These are phyloP conservation scores for Epizoanthus illoricatus DNA, from an alignment of 92 coral and sea anemone species.

Conservation along the genomic window DNA sequence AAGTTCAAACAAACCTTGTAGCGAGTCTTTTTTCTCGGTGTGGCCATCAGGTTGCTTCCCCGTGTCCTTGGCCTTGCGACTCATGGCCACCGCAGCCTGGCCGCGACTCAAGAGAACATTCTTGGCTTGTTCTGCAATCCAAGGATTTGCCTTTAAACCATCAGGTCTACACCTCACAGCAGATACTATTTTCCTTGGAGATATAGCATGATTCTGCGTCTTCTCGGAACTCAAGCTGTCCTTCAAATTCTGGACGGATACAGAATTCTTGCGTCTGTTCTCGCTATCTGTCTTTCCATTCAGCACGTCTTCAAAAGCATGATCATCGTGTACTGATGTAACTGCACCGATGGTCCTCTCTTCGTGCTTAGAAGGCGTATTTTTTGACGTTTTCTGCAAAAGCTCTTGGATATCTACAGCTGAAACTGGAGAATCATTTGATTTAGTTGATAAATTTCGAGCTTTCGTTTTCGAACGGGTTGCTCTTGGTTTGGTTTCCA, in stretches of 20 bases:
- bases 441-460: constrained; percentile 24
- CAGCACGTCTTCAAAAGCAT: constrained; percentile 59
- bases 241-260: constrained; percentile 7
- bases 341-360: constrained; percentile 53
- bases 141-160: constrained; percentile 82
- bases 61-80: constrained; percentile 38
- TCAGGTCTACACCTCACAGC: constrained; percentile 51
- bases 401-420: constrained; percentile 34
- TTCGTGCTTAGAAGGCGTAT: constrained; percentile 20
- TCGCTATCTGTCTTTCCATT: constrained; percentile 44
- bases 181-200: constrained; percentile 32
- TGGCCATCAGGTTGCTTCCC: neutral
- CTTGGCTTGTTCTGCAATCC: constrained; percentile 97
- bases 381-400: constrained; percentile 35
- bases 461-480: constrained; percentile 31
- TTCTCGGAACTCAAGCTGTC: constrained; percentile 6
- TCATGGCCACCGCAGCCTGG: constrained; percentile 61
- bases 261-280: constrained; percentile 58
- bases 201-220: neutral
- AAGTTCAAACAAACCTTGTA: constrained; percentile 22
- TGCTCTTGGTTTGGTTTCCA: constrained; percentile 40
- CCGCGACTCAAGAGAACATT: constrained; percentile 83
- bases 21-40: constrained; percentile 23
- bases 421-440: constrained; percentile 33
- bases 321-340: constrained; percentile 85